A percentile compares a stretch with the other conserved stretches of the same genome.
Evolutionary conservation across 64 coral and sea anemone genomes (phyloP).

Genomic region (Trachythela sp.): DNA sequence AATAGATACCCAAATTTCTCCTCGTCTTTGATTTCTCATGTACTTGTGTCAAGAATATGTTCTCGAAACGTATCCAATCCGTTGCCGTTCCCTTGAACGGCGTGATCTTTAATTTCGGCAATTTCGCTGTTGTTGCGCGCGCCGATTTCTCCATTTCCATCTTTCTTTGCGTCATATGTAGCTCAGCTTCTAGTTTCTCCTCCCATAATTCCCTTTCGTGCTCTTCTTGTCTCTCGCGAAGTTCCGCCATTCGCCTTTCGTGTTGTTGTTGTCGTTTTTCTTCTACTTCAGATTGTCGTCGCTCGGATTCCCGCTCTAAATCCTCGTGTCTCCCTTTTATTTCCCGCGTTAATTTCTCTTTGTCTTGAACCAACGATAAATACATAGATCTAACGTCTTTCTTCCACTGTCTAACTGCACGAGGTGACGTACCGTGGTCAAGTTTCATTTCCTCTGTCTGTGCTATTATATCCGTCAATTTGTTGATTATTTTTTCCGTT

Average conservation of each 20-base stretch:
- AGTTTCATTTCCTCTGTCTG: conserved; percentile 37
- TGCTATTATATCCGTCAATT: background rate
- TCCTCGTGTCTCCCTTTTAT: background rate
- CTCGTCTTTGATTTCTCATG: background rate
- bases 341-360: background rate
- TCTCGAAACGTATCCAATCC: background rate
- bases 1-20: conserved; percentile 11
- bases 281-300: background rate
- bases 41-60: conserved; percentile 8
- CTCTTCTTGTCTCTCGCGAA: background rate
- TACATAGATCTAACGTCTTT: background rate
- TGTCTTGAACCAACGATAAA: background rate
- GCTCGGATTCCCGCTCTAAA: background rate
- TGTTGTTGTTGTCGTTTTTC: background rate
- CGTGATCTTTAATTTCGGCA: background rate
- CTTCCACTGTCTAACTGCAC: conserved; percentile 38
- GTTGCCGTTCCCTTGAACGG: background rate
- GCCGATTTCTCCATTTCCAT: background rate
- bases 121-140: background rate
- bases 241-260: background rate
- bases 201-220: background rate
- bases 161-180: background rate
- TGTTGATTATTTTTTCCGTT: conserved; percentile 1
- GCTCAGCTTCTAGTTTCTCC: background rate
- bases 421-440: conserved; percentile 10